These are phyloP conservation scores for Lamprotornis superbus DNA, from an alignment of 2,113 vertebrate genomes.

Conservation along the genomic window DNA sequence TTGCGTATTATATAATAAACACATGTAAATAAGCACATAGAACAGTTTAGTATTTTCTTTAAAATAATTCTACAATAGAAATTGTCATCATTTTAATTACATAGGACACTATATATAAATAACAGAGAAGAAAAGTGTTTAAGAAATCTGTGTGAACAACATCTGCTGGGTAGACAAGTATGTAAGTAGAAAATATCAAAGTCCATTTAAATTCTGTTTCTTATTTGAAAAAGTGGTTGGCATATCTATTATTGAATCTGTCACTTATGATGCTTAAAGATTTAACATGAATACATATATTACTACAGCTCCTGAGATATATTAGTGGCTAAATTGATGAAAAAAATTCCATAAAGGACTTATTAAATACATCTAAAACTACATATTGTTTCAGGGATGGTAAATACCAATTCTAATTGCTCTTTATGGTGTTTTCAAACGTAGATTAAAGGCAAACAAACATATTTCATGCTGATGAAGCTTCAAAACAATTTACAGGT, in stretches of 20 bases:
- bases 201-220: background rate
- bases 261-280: slow-evolving; percentile 45
- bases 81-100: background rate
- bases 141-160: background rate
- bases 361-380: slow-evolving; percentile 2
- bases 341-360: background rate
- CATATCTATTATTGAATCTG: background rate
- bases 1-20: background rate
- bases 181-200: background rate
- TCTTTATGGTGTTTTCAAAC: slow-evolving; percentile 8
- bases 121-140: background rate
- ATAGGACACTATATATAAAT: background rate
- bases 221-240: background rate
- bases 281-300: slow-evolving; percentile 49
- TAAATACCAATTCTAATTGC: background rate
- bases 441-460: background rate
- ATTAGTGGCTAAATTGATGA: slow-evolving; percentile 17
- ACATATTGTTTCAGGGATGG: background rate
- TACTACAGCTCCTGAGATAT: background rate
- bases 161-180: background rate
- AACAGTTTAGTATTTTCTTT: background rate
- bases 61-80: background rate
- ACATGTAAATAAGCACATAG: background rate
- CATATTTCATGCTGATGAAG: background rate
- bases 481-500: background rate